Base-by-base conservation (phyloP, 2,113 vertebrate species). In the Micromys minutus region DNA sequence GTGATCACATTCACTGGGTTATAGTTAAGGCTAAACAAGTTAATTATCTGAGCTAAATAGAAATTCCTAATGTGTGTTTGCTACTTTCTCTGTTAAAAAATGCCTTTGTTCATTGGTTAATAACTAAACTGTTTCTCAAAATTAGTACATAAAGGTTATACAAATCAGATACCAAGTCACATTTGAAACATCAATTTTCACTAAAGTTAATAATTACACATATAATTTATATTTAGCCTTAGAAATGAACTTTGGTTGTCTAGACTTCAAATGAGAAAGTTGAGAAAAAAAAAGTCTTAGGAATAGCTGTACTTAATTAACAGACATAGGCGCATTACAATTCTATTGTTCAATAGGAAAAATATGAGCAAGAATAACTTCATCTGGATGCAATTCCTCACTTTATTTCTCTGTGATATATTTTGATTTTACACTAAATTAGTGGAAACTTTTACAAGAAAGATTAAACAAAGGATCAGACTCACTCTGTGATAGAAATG, bases 401-500 rank as follows among this genome's bases (percentile, higher is more conserved):
- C 63, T 55, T 67, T 72, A 90, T 80, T 92, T 89, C 59, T 92
- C 67, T 89, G 50, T 22, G 81, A 63, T 22, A 21, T 52, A 81
- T 55, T 81, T 71, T 80, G 61, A 95, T 94, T 71, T 83, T 77
- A 50, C 22, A 83, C 4, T 61, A 77, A 86, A 91, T 75, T 50
- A 74, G 19, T 92, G 59, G 59, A 84, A 88, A 90, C 52, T 65
- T 31, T 93, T 95, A 81, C 63, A 96, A 91, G 83, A 84, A 76
- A 76, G 52, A 52, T 83, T 59, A 94, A 92, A 85, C 17, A 84
- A 93, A 90, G 26, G 47, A 55, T 81, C 52, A 84, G 36, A 94
- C 94, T 31, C 86, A 17, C 19, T 69, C n/a, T 59, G 0, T 16
- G 31, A 61, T 59, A 76, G 12, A 88, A 86, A 31, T 89, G 50